These are phyloP conservation scores for Karalla daura DNA, from an alignment of 2,797 vertebrate genomes.

Conservation along the genomic window DNA sequence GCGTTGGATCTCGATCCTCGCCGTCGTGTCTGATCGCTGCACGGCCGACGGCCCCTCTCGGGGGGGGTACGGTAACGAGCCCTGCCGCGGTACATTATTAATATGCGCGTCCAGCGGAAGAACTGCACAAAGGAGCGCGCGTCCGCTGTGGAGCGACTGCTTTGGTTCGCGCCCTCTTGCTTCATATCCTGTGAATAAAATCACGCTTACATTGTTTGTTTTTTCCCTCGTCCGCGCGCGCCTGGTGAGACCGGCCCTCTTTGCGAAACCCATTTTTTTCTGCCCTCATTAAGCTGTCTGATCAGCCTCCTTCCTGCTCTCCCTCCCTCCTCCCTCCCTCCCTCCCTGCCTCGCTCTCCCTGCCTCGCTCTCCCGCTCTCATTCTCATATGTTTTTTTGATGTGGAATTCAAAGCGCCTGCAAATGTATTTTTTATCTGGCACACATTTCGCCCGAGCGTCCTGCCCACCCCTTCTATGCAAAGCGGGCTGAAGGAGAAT, in stretches of 20 bases:
- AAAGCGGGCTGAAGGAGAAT: slow-evolving; percentile 94
- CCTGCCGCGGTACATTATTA: slow-evolving; percentile 49
- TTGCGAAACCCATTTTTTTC: slow-evolving; percentile 59
- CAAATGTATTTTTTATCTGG: slow-evolving; percentile 92
- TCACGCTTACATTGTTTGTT: background rate
- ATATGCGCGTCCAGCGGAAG: slow-evolving; percentile 40
- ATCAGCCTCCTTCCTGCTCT: slow-evolving; percentile 52
- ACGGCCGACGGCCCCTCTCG: slow-evolving; percentile 24
- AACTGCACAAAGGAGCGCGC: slow-evolving; percentile 35
- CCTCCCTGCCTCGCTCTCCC: background rate
- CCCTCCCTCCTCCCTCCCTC: slow-evolving; percentile 14
- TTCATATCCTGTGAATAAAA: slow-evolving; percentile 17
- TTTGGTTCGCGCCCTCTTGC: slow-evolving; percentile 2
- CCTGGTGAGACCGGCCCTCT: slow-evolving; percentile 22
- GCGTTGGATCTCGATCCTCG: slow-evolving; percentile 16
- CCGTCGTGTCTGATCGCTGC: slow-evolving; percentile 43
- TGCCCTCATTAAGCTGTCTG: slow-evolving; percentile 85
- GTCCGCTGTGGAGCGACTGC: background rate
- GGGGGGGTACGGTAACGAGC: slow-evolving; percentile 45
- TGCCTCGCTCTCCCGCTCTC: background rate
- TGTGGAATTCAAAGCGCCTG: slow-evolving; percentile 93
- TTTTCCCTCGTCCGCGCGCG: background rate
- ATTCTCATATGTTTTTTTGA: slow-evolving; percentile 79
- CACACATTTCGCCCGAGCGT: slow-evolving; percentile 84
- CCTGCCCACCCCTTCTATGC: slow-evolving; percentile 75